phyloP scores from a whole-genome alignment of 2,113 vertebrate genomes.

The Strigops habroptila region DNA sequence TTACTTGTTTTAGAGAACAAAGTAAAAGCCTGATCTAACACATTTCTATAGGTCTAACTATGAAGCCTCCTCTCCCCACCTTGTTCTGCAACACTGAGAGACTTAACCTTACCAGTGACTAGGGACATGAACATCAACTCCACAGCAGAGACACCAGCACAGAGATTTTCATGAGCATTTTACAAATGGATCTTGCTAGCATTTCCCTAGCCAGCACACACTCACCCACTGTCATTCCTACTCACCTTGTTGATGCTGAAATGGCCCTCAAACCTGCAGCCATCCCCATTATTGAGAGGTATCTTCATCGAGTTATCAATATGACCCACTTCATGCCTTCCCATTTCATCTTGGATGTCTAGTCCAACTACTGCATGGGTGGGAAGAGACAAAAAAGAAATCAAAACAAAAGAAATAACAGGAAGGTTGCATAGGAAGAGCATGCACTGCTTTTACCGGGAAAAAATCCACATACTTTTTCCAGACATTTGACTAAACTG shows the following conservation, averaged over 20 bases:
- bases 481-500: background rate
- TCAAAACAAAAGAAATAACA: background rate
- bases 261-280: slow-evolving; percentile 95
- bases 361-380: slow-evolving; percentile 87
- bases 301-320: slow-evolving; percentile 98
- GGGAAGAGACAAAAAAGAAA: background rate
- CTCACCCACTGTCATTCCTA: background rate
- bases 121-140: background rate
- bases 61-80: background rate
- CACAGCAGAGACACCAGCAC: background rate
- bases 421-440: background rate
- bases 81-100: background rate
- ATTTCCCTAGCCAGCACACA: background rate
- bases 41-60: background rate
- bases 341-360: slow-evolving; percentile 99
- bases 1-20: background rate
- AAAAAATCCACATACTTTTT: background rate
- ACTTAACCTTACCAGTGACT: background rate
- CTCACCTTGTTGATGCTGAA: slow-evolving; percentile 97
- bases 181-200: background rate
- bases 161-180: background rate
- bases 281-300: slow-evolving; percentile 85
- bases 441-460: background rate
- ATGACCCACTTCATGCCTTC: slow-evolving; percentile 95
- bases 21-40: background rate